Evolutionary conservation across 2,113 vertebrate genomes (phyloP).

Genomic region (Salminus brasiliensis): DNA sequence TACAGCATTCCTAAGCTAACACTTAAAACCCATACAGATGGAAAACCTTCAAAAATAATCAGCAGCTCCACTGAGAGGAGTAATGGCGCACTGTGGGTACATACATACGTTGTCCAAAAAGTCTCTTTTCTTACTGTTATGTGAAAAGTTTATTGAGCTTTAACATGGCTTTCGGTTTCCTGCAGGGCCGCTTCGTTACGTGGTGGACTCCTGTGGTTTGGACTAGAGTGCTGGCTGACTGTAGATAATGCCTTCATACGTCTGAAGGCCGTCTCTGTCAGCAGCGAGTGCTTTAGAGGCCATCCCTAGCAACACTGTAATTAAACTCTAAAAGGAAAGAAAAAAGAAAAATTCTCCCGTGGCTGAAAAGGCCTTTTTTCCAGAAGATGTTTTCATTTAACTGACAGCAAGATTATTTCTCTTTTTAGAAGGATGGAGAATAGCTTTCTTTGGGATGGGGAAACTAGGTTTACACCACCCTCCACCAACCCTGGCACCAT

Average conservation of each 20-base stretch:
- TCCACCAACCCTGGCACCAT: no score
- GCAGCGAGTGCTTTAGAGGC: neutral
- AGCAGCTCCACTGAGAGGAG: neutral
- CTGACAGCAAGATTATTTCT: neutral
- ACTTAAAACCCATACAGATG: neutral
- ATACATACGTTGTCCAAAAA: neutral
- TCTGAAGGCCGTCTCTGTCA: constrained; percentile 16
- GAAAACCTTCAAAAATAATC: constrained; percentile 4
- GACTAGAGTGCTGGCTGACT: constrained; percentile 13
- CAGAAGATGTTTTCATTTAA: neutral
- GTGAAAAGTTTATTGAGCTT: neutral
- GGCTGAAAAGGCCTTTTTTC: neutral
- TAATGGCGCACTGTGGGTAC: neutral
- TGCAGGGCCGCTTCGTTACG: constrained; percentile 14
- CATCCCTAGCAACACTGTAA: constrained; percentile 13
- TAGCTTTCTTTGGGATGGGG: neutral
- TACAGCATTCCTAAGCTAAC: constrained; percentile 22
- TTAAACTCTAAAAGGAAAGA: neutral
- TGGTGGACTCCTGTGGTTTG: constrained; percentile 28
- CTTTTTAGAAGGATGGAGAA: neutral
- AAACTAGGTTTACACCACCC: neutral
- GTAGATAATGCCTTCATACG: constrained; percentile 38
- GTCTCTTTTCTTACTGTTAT: neutral
- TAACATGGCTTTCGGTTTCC: constrained; percentile 12
- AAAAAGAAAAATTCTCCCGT: neutral